phyloP scores from a whole-genome alignment of 1,140 invertebrate species.

The Ceratina japonica region DNA sequence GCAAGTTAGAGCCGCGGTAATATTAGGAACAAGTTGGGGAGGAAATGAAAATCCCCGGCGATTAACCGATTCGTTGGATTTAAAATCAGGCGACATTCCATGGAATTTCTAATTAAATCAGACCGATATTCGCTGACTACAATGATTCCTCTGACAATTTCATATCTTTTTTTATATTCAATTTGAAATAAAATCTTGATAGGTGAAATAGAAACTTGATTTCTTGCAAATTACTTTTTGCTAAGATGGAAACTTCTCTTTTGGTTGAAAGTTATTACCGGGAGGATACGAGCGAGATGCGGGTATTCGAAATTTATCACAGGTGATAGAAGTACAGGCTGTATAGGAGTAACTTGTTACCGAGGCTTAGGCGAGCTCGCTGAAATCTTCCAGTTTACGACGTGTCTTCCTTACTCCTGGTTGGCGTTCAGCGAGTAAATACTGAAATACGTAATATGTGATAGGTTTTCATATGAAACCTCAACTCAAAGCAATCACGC shows the following conservation, averaged over 20 bases:
- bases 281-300: not conserved
- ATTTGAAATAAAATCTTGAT: no score
- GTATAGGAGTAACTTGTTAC: not conserved
- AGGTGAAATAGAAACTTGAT: no score
- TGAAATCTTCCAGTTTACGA: slow-evolving; percentile 43
- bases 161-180: no score
- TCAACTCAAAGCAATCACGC: no score
- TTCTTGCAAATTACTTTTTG: not conserved
- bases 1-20: not conserved
- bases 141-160: no score
- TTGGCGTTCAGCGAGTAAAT: not conserved
- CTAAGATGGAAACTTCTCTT: not conserved
- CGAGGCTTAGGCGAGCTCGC: slow-evolving; percentile 7
- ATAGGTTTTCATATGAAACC: slow-evolving; percentile 36
- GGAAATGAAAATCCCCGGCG: not conserved
- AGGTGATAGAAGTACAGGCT: not conserved
- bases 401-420: not conserved
- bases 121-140: no score
- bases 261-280: not conserved
- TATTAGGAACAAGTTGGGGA: slow-evolving; percentile 6
- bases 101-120: not conserved
- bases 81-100: not conserved
- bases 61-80: not conserved
- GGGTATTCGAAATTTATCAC: slow-evolving; percentile 10
- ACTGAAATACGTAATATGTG: slow-evolving; percentile 46